Evolutionary conservation across 2,888 invertebrate species (phyloP), one percentile per base, ranked within the genome.

Genomic region (Mechanitis messenoides): DNA sequence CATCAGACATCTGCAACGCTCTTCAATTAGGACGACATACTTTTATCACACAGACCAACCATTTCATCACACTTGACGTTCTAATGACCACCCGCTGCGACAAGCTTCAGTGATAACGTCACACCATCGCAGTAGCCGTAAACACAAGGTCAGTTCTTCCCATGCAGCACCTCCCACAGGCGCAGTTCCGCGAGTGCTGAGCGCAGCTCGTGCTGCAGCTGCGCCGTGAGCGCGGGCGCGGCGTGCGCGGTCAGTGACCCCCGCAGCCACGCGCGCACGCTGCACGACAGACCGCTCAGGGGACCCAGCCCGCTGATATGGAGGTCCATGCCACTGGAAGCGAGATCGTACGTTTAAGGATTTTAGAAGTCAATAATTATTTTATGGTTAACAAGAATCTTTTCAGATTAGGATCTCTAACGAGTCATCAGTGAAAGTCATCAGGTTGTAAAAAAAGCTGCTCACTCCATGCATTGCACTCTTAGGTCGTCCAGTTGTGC

Each of bases 241-340:
- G 82, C 87, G 66, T 71, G 73, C 56, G 75, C 73, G 31, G 66
- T 66, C 7, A 70, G 68, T 1, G 78, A 76, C 33, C 77, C 78
- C 9, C 75, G 80, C 72, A 59, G 77, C 83, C 62, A 74, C 61
- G 65, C 76, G 9, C 71, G 66, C 60, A 74, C 74, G 67, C 42
- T 77, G 73, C 69, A 79, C 73, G 67, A 80, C 58, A 78, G 74
- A 28, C 81, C 82, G 71, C 81, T 83, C 60, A 89, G 77, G 1
- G 85, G 82, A 0, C 90, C 90, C 55, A 91, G 74, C 0, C 90
- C 90, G 0, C 90, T 87, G 56, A 89, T 81, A 76, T 90, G 90
- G 20, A 89, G 69, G 69, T 91, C 90, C 78, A 85, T 81, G 53
- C 81, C 81, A 4, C 90, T 90, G 72, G 0, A 12, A 0, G 50